Evolutionary conservation across 2,113 vertebrate species (phyloP), one percentile per base, ranked within the genome.

Genomic region (Dasyurus viverrinus): DNA sequence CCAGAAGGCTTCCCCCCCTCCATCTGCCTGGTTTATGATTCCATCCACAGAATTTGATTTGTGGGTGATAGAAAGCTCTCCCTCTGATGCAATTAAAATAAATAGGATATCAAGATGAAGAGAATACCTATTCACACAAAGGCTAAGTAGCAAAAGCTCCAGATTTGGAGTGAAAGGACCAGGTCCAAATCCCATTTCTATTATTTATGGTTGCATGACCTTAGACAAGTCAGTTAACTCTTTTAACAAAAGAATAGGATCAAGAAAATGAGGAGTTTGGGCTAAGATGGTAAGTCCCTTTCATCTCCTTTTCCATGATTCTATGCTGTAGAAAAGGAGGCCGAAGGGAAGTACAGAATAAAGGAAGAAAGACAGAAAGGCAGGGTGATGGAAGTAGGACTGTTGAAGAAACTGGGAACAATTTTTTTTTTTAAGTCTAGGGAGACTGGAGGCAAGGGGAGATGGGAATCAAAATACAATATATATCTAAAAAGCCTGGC

Each of bases 401-500:
- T 25, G 46, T 14, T 84, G 84, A 23, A n/a, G 4, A 0, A 4
- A 47, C 27, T 30, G 68, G 25, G 90, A 3, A 46, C n/a, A 11
- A 54, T 53, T n/a, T 48, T 48, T 84, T 76, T 42, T 22, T 12
- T 25, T 22, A 42, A 84, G 68, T 42, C 23, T 84, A 19, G 68
- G n/a, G n/a, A 84, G 68, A 42, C 68, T 2, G 68, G 68, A 84
- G 68, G 22, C 68, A 84, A 84, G 16, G n/a, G n/a, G 68, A 84
- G 68, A 84, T 4, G 16, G 53, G 95, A 94, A 93, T 91, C 0
- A 54, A 91, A 60, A 92, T 16, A 36, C 91, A 95, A 93, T 91
- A 94, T 90, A 11, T 10, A 0, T 68, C 90, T 91, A 36, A 52
- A 52, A 52, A 96, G 91, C 76, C 96, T 93, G 91, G 89, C 89